Conservation (phyloP, 2,113 vertebrate genomes). For the Bettongia penicillata region DNA sequence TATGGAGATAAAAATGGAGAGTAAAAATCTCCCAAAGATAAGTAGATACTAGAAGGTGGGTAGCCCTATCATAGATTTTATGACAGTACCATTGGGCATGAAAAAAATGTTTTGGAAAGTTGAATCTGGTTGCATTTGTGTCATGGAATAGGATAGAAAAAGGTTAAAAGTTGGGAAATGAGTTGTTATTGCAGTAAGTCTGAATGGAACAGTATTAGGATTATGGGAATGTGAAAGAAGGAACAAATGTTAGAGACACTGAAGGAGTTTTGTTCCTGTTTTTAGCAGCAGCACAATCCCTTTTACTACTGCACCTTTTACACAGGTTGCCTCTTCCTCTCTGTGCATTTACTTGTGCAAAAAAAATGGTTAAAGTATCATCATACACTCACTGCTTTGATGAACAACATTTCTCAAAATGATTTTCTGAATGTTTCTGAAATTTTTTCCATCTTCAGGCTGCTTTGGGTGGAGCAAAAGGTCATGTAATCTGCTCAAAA, state of each 20-base stretch:
- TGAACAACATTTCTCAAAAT: not conserved
- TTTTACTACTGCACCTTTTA: not conserved
- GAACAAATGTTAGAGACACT: not conserved
- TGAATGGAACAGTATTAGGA: not conserved
- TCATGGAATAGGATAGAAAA: not conserved
- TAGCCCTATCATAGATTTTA: not conserved
- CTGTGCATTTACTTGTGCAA: not conserved
- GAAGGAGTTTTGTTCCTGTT: not conserved
- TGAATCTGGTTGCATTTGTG: not conserved
- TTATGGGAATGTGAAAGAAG: not conserved
- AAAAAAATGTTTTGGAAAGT: not conserved
- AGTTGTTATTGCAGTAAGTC: not conserved
- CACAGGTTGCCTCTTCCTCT: not conserved
- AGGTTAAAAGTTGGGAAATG: not conserved
- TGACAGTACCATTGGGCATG: not conserved
- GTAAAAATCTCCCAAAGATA: not conserved
- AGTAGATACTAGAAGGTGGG: not conserved
- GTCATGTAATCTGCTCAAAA: not conserved
- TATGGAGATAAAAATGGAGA: not conserved
- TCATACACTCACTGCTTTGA: not conserved
- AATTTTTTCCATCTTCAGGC: not conserved
- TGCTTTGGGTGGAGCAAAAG: not conserved
- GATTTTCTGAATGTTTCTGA: not conserved
- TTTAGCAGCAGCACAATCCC: not conserved
- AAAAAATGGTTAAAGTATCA: not conserved